Evolutionary conservation across 2,888 invertebrate genomes (phyloP).

Genomic region (Eremobia ochroleuca): DNA sequence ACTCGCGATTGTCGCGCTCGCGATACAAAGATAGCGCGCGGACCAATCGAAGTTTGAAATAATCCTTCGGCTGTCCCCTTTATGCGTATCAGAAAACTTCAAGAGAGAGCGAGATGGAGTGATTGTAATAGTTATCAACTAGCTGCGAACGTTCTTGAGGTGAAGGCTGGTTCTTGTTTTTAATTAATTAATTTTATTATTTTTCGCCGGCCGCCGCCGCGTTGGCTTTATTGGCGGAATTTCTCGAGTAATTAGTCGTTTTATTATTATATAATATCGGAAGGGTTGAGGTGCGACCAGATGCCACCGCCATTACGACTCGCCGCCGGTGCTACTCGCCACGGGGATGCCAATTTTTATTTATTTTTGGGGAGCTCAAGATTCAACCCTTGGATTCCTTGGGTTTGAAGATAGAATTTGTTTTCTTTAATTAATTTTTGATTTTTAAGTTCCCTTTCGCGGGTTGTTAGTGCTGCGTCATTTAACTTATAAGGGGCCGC

Average conservation of each 20-base stretch:
- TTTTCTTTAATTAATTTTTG: conserved; percentile 67
- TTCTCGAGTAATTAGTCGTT: conserved; percentile 90
- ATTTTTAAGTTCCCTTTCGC: conserved; percentile 49
- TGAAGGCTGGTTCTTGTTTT: conserved; percentile 82
- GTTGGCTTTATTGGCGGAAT: conserved; percentile 90
- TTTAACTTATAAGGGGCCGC: conserved; percentile 18
- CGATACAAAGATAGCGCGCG: conserved; percentile 63
- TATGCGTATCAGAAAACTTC: background rate
- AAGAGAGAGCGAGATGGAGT: conserved; percentile 37
- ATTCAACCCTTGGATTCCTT: conserved; percentile 61
- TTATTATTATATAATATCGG: conserved; percentile 91
- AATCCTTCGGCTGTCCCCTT: conserved; percentile 45
- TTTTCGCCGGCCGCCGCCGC: conserved; percentile 81
- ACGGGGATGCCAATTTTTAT: conserved; percentile 61
- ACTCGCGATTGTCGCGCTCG: conserved; percentile 70
- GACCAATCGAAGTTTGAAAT: conserved; percentile 43
- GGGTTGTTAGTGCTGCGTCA: conserved; percentile 28
- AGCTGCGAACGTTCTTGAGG: conserved; percentile 59
- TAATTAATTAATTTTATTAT: conserved; percentile 91
- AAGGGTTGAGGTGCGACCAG: conserved; percentile 87
- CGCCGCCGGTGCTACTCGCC: conserved; percentile 46
- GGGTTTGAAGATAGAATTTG: conserved; percentile 56
- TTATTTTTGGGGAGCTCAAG: conserved; percentile 63
- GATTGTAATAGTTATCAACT: conserved; percentile 55
- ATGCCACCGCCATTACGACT: conserved; percentile 67